These are phyloP conservation scores for Acrocephalus arundinaceus DNA, from an alignment of 2,113 vertebrate species.

Conservation along the genomic window DNA sequence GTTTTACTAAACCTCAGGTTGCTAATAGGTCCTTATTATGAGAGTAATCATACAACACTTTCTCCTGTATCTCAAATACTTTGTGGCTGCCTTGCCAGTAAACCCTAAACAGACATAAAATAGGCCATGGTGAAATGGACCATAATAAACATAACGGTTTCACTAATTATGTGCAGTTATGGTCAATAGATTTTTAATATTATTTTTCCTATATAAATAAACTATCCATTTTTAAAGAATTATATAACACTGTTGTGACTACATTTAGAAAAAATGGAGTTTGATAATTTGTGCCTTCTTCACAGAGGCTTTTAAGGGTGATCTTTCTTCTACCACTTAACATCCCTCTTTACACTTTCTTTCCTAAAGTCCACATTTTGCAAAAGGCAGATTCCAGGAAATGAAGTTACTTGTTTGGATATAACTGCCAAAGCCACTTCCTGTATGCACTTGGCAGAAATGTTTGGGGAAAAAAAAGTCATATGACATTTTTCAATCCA, in stretches of 20 bases:
- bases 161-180: neutral
- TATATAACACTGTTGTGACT: neutral
- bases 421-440: slow-evolving; percentile 61
- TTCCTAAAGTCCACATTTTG: neutral
- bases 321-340: neutral
- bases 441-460: slow-evolving; percentile 51
- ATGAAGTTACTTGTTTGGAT: slow-evolving; percentile 56
- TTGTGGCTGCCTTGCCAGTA: neutral
- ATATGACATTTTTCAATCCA: slow-evolving; percentile 51
- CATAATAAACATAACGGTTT: neutral
- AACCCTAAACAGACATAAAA: neutral
- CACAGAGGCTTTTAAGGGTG: neutral
- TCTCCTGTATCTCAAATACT: neutral
- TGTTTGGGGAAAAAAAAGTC: slow-evolving; percentile 22
- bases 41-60: neutral
- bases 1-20: neutral
- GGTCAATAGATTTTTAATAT: neutral
- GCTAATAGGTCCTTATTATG: neutral
- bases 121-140: neutral
- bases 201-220: neutral
- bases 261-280: neutral
- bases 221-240: neutral
- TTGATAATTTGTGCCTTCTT: neutral
- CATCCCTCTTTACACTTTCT: slow-evolving; percentile 8
- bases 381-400: slow-evolving; percentile 53